Conservation (phyloP, 2,797 vertebrate genomes). For the Schizothorax lantsangensis region DNA sequence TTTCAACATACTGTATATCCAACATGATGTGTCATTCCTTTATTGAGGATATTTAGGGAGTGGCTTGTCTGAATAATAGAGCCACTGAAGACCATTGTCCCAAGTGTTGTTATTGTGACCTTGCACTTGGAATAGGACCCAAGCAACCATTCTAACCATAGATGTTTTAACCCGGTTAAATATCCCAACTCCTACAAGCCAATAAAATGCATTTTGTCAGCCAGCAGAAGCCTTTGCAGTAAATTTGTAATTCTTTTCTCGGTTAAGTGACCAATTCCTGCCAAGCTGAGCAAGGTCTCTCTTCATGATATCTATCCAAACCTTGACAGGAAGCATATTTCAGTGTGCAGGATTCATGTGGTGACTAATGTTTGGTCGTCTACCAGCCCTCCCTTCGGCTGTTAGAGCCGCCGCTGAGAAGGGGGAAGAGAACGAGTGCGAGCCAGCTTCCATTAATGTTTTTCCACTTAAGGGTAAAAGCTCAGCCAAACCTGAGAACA, state of each 20-base stretch:
- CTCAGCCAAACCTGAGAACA: slow-evolving; percentile 69
- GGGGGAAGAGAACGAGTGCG: slow-evolving; percentile 52
- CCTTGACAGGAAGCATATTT: slow-evolving; percentile 55
- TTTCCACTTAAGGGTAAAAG: slow-evolving; percentile 67
- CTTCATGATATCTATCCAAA: slow-evolving; percentile 48
- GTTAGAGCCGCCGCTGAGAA: slow-evolving; percentile 48
- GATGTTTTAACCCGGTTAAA: background rate
- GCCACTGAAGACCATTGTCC: background rate
- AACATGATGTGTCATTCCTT: background rate
- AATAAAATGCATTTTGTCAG: slow-evolving; percentile 12
- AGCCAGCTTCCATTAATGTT: slow-evolving; percentile 72
- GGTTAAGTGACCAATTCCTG: slow-evolving; percentile 46
- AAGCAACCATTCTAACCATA: background rate
- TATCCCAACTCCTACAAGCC: slow-evolving; percentile 22
- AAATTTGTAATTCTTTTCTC: slow-evolving; percentile 33
- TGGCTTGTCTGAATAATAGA: slow-evolving; percentile 2
- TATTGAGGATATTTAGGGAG: background rate
- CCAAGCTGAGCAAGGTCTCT: slow-evolving; percentile 49
- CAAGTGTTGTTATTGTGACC: background rate
- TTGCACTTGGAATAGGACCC: background rate
- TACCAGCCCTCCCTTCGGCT: slow-evolving; percentile 58
- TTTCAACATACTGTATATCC: background rate
- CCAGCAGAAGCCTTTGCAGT: slow-evolving; percentile 35
- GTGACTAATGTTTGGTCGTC: slow-evolving; percentile 58
- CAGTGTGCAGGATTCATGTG: slow-evolving; percentile 52